These are phyloP conservation scores for Vireo griseus DNA, from an alignment of 2,797 vertebrate species.

Conservation along the genomic window DNA sequence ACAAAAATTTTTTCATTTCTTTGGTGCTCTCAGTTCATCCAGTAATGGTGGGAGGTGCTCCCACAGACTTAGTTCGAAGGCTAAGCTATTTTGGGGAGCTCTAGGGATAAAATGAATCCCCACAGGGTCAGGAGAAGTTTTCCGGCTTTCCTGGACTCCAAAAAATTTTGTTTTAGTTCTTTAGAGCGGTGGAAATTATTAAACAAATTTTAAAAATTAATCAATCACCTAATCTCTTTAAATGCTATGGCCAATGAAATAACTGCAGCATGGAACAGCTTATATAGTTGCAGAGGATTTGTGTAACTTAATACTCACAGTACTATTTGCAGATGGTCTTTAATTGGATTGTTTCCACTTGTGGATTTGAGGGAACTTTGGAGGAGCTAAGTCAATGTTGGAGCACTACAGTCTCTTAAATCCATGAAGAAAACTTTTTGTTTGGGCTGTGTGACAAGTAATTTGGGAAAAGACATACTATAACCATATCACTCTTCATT, in stretches of 20 bases:
- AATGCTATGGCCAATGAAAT: not conserved
- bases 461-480: not conserved
- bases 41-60: too few relatives aligned
- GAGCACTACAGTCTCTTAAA: not conserved
- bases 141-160: too few relatives aligned
- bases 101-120: too few relatives aligned
- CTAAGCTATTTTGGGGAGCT: too few relatives aligned
- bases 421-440: not conserved
- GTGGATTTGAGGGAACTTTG: not conserved
- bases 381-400: not conserved
- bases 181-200: not conserved
- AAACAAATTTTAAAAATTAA: not conserved
- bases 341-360: not conserved
- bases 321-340: not conserved
- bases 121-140: too few relatives aligned
- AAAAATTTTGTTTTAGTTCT: not conserved
- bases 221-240: not conserved
- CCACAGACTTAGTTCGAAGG: too few relatives aligned
- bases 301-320: not conserved
- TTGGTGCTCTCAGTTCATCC: too few relatives aligned
- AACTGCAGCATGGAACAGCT: not conserved
- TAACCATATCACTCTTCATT: not conserved
- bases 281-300: not conserved
- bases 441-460: not conserved
- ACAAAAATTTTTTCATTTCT: too few relatives aligned